Conservation (phyloP, 2,113 vertebrate species). For the Pyxicephalus adspersus region DNA sequence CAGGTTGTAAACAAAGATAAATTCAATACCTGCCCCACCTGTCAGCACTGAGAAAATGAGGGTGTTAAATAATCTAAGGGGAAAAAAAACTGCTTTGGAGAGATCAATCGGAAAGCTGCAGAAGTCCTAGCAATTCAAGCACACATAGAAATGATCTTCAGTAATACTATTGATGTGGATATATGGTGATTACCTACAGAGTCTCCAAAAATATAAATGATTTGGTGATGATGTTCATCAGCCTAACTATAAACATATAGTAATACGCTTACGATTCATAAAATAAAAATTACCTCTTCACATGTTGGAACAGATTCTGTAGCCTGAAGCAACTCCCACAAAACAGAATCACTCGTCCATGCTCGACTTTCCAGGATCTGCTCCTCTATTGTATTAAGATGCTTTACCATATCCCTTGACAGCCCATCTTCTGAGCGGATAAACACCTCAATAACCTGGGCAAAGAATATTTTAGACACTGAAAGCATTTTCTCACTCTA, state of each 20-base stretch:
- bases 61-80: not conserved
- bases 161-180: too few relatives aligned
- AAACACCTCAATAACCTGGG: constrained; percentile 93
- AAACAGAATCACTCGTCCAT: constrained; percentile 82
- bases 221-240: too few relatives aligned
- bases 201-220: too few relatives aligned
- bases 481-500: not conserved
- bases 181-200: too few relatives aligned
- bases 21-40: not conserved
- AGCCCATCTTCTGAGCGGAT: constrained; percentile 95
- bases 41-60: not conserved
- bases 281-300: constrained; percentile 83
- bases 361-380: constrained; percentile 92
- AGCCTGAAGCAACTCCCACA: constrained; percentile 84
- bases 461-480: not conserved
- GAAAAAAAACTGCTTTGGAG: too few relatives aligned
- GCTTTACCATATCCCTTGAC: constrained; percentile 97
- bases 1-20: too few relatives aligned
- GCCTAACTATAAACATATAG: too few relatives aligned
- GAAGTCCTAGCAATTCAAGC: not conserved
- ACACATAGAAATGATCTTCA: too few relatives aligned
- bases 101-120: not conserved
- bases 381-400: constrained; percentile 94
- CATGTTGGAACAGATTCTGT: constrained; percentile 86
- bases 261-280: too few relatives aligned